These are phyloP conservation scores for Chrysolina americana DNA, from an alignment of 2,888 invertebrate species.

Conservation along the genomic window DNA sequence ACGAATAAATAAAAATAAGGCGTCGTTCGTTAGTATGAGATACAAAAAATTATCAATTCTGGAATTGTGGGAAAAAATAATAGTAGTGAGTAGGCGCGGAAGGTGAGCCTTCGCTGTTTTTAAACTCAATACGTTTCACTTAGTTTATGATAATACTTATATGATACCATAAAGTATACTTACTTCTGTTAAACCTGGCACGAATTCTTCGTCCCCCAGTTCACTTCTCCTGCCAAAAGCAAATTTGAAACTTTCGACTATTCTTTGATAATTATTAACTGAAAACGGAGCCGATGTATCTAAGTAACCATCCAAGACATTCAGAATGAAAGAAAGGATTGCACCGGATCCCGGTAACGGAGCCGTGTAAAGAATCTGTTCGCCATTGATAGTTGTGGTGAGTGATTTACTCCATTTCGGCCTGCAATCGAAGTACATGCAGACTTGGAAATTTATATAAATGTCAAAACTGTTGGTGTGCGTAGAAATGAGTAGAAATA, in stretches of 20 bases:
- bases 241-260: constrained; percentile 92
- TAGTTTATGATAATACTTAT: not conserved
- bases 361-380: constrained; percentile 80
- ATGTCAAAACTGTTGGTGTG: too few species aligned
- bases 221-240: constrained; percentile 89
- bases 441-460: not conserved
- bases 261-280: constrained; percentile 79
- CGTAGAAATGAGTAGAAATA: too few species aligned
- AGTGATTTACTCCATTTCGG: constrained; percentile 78
- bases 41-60: too few species aligned
- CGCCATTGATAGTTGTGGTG: constrained; percentile 73
- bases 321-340: constrained; percentile 85
- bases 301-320: constrained; percentile 77
- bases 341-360: constrained; percentile 89
- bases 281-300: constrained; percentile 58
- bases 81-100: too few species aligned
- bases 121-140: too few species aligned
- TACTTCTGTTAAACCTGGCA: constrained; percentile 53
- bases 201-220: constrained; percentile 82
- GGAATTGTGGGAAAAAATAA: too few species aligned
- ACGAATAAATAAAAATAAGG: too few species aligned
- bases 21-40: too few species aligned
- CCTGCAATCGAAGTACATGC: constrained; percentile 62
- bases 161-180: not conserved
- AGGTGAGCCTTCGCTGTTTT: too few species aligned